A percentile compares a stretch with the other conserved stretches of the same genome.
These are phyloP conservation scores for Caranx melampygus DNA, from an alignment of 2,113 vertebrate species.

Conservation along the genomic window DNA sequence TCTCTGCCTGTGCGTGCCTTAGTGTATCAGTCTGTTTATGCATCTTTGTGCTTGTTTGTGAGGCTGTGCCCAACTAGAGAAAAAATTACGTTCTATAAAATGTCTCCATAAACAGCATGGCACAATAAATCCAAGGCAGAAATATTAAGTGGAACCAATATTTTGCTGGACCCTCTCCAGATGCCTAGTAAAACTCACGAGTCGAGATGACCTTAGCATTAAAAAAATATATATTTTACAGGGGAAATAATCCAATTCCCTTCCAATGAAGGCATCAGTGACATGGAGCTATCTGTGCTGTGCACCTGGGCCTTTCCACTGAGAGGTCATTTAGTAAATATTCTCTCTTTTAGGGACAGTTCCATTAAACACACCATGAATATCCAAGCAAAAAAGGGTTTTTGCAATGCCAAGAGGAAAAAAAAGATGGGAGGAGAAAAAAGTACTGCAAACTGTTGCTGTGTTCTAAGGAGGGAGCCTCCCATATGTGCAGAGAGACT, in stretches of 20 bases:
- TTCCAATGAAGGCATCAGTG: constrained; percentile 63
- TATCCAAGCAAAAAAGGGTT: constrained; percentile 37
- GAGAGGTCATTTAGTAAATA: constrained; percentile 61
- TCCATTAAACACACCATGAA: constrained; percentile 50
- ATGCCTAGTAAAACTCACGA: constrained; percentile 60
- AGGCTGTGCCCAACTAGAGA: constrained; percentile 41
- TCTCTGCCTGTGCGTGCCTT: background rate
- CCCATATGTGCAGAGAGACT: constrained; percentile 51
- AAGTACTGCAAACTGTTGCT: constrained; percentile 49
- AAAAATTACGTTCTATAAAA: constrained; percentile 67
- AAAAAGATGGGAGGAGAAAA: background rate
- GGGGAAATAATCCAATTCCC: constrained; percentile 66
- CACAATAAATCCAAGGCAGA: constrained; percentile 65
- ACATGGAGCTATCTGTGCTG: constrained; percentile 53
- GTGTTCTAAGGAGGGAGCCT: constrained; percentile 40
- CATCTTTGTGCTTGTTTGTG: constrained; percentile 48
- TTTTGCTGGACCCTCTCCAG: constrained; percentile 65
- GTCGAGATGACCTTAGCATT: constrained; percentile 69
- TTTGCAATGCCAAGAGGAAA: constrained; percentile 49
- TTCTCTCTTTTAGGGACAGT: constrained; percentile 44
- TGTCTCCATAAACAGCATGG: constrained; percentile 56
- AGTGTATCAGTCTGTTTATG: constrained; percentile 31
- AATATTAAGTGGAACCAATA: constrained; percentile 70
- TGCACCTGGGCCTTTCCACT: constrained; percentile 57
- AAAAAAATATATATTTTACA: constrained; percentile 71